A percentile compares a stretch with the other conserved stretches of the same genome.
Evolutionary conservation across 2,888 invertebrate genomes (phyloP).

Genomic region (Epirrhoe alternata): DNA sequence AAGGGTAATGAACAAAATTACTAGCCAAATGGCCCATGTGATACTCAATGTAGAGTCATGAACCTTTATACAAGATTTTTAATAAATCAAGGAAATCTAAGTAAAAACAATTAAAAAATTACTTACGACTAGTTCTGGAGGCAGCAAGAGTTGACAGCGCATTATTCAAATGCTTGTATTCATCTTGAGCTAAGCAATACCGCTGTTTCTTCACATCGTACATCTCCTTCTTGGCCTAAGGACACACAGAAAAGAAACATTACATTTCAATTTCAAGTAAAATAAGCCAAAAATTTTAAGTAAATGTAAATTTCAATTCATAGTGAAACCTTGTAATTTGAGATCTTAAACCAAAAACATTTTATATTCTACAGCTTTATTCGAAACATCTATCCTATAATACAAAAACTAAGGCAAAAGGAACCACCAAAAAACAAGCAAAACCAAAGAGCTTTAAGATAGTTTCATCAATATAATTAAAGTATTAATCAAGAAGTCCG

Average conservation of each 20-base stretch:
- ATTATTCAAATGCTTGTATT: conserved; percentile 96
- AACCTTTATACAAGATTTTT: too few relatives aligned
- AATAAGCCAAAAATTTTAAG: too few relatives aligned
- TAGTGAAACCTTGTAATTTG: too few relatives aligned
- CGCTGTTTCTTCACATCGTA: conserved; percentile 98
- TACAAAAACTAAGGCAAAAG: too few relatives aligned
- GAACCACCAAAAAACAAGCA: conserved; percentile 9
- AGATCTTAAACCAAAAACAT: too few relatives aligned
- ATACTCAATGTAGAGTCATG: too few relatives aligned
- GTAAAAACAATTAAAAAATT: conserved; percentile 8
- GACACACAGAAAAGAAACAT: conserved; percentile 53
- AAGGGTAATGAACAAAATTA: too few relatives aligned
- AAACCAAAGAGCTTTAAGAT: conserved; percentile 9
- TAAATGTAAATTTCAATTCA: too few relatives aligned
- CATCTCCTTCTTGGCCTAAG: conserved; percentile 97
- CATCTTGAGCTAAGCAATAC: conserved; percentile 96
- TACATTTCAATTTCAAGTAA: conserved; percentile 14
- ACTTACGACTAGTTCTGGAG: conserved; percentile 96
- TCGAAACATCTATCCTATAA: background rate
- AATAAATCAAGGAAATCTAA: background rate
- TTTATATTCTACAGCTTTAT: background rate
- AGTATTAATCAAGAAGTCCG: conserved; percentile 29
- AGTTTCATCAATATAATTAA: conserved; percentile 26
- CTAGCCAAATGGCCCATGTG: too few relatives aligned
- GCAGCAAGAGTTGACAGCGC: conserved; percentile 93